Percentiles rank a stretch among this genome's conserved stretches.
phyloP scores from a whole-genome alignment of 2,797 vertebrate species.

The Bradypodion pumilum region DNA sequence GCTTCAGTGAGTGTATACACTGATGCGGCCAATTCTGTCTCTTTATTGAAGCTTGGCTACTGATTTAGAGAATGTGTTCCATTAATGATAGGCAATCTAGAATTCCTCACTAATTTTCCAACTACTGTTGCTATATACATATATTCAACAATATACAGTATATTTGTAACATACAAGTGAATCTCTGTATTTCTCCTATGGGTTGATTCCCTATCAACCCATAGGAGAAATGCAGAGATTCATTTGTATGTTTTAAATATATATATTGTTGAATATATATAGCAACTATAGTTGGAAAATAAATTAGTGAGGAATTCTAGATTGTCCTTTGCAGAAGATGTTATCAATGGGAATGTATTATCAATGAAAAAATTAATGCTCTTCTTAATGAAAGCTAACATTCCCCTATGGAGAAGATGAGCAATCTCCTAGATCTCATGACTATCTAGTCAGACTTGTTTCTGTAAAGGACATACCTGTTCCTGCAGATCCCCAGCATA shows the following conservation, averaged over 20 bases:
- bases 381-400: neutral
- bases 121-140: neutral
- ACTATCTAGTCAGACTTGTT: too few species aligned
- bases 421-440: too few species aligned
- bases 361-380: too few species aligned
- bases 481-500: too few species aligned
- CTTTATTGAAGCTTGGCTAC: neutral
- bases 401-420: too few species aligned
- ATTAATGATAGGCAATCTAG: too few species aligned
- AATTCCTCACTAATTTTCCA: neutral
- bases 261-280: neutral
- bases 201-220: neutral
- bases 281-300: neutral
- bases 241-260: too few species aligned
- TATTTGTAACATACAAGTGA: too few species aligned
- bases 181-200: neutral
- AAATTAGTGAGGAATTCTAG: neutral
- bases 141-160: neutral
- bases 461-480: too few species aligned
- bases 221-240: neutral
- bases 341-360: neutral
- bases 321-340: neutral
- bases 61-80: neutral
- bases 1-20: neutral
- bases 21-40: neutral